Evolutionary conservation across 2,797 vertebrate species (phyloP).

Genomic region (Acropternis orthonyx): DNA sequence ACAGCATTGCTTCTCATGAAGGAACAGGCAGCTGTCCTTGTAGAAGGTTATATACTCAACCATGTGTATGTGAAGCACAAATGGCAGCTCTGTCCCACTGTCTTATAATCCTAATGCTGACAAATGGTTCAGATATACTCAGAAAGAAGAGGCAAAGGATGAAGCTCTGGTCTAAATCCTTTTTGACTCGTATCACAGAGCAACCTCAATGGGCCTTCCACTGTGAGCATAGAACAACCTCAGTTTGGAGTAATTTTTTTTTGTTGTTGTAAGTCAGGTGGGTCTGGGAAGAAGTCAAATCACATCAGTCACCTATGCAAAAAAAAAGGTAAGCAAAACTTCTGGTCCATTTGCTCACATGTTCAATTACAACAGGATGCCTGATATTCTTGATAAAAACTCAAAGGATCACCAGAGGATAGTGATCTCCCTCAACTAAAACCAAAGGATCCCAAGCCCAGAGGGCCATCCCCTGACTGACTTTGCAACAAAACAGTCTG

Average conservation of each 20-base stretch:
- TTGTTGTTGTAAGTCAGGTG: background rate
- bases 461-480: background rate
- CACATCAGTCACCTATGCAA: background rate
- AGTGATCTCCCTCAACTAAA: background rate
- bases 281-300: background rate
- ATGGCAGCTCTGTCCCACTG: background rate
- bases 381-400: background rate
- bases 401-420: background rate
- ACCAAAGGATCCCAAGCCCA: background rate
- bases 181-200: background rate
- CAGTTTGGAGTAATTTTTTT: background rate
- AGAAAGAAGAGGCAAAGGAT: background rate
- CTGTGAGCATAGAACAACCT: background rate
- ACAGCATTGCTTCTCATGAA: background rate
- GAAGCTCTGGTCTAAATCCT: background rate
- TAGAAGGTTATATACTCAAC: background rate
- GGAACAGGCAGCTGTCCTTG: background rate
- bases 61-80: background rate
- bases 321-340: background rate
- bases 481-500: background rate
- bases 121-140: background rate
- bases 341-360: background rate
- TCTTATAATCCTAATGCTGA: background rate
- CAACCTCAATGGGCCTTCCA: background rate
- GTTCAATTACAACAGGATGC: accelerated